Percentiles rank a stretch among this genome's conserved stretches.
Conservation (phyloP, 2,797 vertebrate species). For the Chanos chanos region DNA sequence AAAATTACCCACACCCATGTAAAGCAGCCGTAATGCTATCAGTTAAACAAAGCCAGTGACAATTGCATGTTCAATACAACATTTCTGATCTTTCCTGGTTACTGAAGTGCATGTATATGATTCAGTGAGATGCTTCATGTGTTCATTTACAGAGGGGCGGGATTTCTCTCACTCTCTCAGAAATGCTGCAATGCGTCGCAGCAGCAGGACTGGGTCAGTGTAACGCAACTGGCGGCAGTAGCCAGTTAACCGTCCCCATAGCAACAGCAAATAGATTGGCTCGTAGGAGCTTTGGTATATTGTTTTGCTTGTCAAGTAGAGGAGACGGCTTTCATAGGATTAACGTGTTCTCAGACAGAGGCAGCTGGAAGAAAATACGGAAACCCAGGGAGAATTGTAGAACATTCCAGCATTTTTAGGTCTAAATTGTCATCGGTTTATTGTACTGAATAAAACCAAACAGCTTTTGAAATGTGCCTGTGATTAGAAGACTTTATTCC, state of each 20-base stretch:
- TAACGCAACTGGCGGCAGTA: constrained; percentile 61
- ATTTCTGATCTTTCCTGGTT: constrained; percentile 47
- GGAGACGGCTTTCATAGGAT: constrained; percentile 28
- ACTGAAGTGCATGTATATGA: constrained; percentile 17
- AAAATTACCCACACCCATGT: constrained; percentile 25
- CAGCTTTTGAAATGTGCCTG: too few species aligned
- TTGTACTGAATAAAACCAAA: too few species aligned
- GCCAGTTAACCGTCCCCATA: constrained; percentile 61
- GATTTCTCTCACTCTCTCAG: constrained; percentile 53
- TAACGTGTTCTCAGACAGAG: constrained; percentile 3
- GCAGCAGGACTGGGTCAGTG: constrained; percentile 74
- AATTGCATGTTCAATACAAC: constrained; percentile 58
- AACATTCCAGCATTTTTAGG: too few species aligned
- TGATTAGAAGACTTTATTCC: too few species aligned
- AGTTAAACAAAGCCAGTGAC: constrained; percentile 35
- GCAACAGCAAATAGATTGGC: constrained; percentile 65
- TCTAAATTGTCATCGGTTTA: too few species aligned
- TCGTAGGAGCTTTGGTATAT: constrained; percentile 41
- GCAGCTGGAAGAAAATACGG: constrained; percentile 4
- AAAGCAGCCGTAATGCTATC: constrained; percentile 26
- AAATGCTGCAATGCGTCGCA: constrained; percentile 86
- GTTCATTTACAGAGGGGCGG: constrained; percentile 47
- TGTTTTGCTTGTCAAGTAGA: constrained; percentile 47
- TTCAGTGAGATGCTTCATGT: constrained; percentile 49
- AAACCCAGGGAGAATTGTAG: too few species aligned